Evolutionary conservation across 2,888 invertebrate species (phyloP), one percentile per base, ranked within the genome.

Genomic region (Pseudeuparius sepicola): DNA sequence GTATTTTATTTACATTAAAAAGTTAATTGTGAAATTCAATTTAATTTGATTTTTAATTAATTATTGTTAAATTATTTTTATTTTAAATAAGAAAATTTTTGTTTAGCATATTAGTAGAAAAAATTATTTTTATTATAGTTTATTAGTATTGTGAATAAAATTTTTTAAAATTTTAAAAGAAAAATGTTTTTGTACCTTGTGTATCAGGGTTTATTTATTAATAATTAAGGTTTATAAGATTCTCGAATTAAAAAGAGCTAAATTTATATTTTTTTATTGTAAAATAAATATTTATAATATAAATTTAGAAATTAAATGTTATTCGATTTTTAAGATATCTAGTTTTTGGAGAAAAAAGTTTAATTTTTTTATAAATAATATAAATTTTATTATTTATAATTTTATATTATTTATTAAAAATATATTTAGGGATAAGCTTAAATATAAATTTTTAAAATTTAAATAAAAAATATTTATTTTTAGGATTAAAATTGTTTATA

Each of bases 141-240:
- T 46, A 71, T 52, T 67, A 68, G 68, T 73, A 72, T 66, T 65
- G 70, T 65, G 36, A 60, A 58, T 64, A 64, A 71, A 68, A 50
- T 63, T 65, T 67, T 37, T 34, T 39, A 39, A 41, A 17, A 51
- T 44, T 33, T 27, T 16, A 47, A 61, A 72, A 72, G 68, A 67
- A 72, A 60, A 65, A 66, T 70, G 70, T 37, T 68, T 61, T 59
- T 67, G 70, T 78, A 75, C 75, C 75, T 78, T 78, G 73, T 70
- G 77, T 75, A 75, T 77, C 70, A 77, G 75, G 72, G 71, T 69
- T 70, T 67, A 70, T 73, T 67, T 66, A 76, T 32, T 31, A 39
- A 16, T 49, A 45, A 47, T 50, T 55, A 52, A 55, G 25, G 38
- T 37, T 23, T 38, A 57, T 61, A n/a, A 59, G 60, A 59, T 65